Base-by-base conservation (phyloP, 1,140 invertebrate genomes). In the Phortica variegata region DNA sequence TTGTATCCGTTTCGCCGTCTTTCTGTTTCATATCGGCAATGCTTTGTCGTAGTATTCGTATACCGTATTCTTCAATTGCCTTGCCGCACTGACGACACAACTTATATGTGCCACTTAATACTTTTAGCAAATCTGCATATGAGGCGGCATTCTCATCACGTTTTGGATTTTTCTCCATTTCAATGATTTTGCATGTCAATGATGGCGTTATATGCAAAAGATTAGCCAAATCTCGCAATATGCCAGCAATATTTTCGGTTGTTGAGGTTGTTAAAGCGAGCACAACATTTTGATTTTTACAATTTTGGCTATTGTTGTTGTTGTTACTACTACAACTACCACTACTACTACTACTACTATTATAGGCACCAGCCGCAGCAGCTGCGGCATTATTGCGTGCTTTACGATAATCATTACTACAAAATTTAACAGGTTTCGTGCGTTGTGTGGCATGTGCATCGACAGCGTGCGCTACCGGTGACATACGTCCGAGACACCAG, bases 251-350 rank as follows among this genome's bases (percentile, higher is more conserved):
- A 75, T 97, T 92, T 78, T 96, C 91, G 9, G 93, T 90, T 43
- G 91, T 90, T 8, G 90, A 92, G 21, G 96, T 77, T 5, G 93
- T 97, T 50, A 98, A 78, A 5, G 93, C 96, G 9, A 97, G 92
- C 17, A 92, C 93, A 34, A 97, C 89, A 79, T 95, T 83, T 86
- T 61, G 83, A 77, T 75, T 66, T 40, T 66, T 66, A 49, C 68
- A 63, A 49, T 66, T 63, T 6, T 66, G 68, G 10, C 68, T 79
- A 78, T 58, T 78, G 79, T 76, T 77, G 81, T 77, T 82, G 83
- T 75, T 51, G 60, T 47, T 57, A 18, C 32, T 12, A 15, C 42
- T 43, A 33, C 10, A 77, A 78, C 47, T 76, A 79, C 69, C 73
- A 81, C 75, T 80, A 83, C 72, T 33, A 66, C 44, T 38, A 17